phyloP scores from a whole-genome alignment of 2,888 invertebrate genomes.

The Xanthorhoe spadicearia region DNA sequence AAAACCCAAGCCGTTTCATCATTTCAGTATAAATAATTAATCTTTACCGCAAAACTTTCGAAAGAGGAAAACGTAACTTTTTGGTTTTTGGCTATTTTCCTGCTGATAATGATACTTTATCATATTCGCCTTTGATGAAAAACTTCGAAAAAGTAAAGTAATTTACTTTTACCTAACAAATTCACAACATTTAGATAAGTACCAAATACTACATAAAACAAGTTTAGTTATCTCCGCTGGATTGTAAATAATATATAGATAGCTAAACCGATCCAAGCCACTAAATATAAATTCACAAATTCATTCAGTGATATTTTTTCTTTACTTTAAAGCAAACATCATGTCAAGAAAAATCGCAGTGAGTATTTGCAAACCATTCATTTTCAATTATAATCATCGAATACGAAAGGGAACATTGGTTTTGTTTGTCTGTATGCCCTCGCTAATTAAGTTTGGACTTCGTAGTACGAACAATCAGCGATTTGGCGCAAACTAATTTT shows the following conservation, averaged over 20 bases:
- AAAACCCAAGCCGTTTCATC: slow-evolving; percentile 4
- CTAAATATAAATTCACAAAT: no score
- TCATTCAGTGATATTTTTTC: no score
- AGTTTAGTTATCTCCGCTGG: no score
- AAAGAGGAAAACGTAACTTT: slow-evolving; percentile 11
- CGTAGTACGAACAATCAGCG: slow-evolving; percentile 54
- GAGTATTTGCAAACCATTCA: not conserved
- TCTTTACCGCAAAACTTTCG: slow-evolving; percentile 3
- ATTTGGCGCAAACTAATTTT: slow-evolving; percentile 57
- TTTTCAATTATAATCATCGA: slow-evolving; percentile 20
- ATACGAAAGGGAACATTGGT: slow-evolving; percentile 2
- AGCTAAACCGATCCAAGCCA: no score
- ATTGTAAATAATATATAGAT: no score
- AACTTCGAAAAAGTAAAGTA: no score
- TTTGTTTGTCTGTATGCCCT: slow-evolving; percentile 37
- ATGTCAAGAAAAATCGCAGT: not conserved
- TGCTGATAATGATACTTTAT: not conserved
- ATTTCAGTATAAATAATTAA: slow-evolving; percentile 10
- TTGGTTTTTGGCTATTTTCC: slow-evolving; percentile 5
- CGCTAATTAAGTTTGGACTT: slow-evolving; percentile 54
- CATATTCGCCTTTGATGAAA: no score
- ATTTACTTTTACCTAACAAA: no score
- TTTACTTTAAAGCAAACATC: not conserved
- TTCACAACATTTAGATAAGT: no score
- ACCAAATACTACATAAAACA: no score